Conservation (phyloP, 30 jellyfish, hydroid and myxozoan species). For the Phacellophora camtschatica region DNA sequence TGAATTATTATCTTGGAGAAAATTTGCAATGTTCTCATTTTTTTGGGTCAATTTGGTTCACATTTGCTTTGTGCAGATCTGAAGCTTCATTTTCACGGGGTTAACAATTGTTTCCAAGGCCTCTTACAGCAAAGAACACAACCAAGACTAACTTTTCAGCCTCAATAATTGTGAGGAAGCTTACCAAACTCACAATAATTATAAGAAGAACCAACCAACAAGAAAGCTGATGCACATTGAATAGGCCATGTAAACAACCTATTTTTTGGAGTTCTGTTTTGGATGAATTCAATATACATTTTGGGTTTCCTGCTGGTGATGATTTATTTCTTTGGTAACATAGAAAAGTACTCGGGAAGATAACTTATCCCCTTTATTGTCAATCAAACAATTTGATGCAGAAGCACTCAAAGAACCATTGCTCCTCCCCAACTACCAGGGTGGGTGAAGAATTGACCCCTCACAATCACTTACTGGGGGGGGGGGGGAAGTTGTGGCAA, state of each 20-base stretch:
- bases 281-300: not conserved
- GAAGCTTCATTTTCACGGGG: not conserved
- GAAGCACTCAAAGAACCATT: no score
- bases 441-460: no score
- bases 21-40: not conserved
- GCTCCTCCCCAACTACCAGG: no score
- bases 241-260: not conserved
- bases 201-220: not conserved
- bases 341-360: not conserved
- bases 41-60: not conserved
- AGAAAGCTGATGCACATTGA: not conserved
- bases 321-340: not conserved
- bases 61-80: conserved; percentile 15
- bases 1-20: not conserved
- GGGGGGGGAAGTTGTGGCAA: not conserved
- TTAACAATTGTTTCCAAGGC: conserved; percentile 1
- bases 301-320: not conserved
- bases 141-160: not conserved
- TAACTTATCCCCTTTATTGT: not conserved
- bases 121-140: conserved; percentile 5
- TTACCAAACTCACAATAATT: not conserved
- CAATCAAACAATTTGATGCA: no score
- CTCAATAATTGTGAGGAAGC: not conserved
- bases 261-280: not conserved
- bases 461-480: no score